Evolutionary conservation across 2,888 invertebrate species (phyloP).

Genomic region (Stenolophus ochropezus): DNA sequence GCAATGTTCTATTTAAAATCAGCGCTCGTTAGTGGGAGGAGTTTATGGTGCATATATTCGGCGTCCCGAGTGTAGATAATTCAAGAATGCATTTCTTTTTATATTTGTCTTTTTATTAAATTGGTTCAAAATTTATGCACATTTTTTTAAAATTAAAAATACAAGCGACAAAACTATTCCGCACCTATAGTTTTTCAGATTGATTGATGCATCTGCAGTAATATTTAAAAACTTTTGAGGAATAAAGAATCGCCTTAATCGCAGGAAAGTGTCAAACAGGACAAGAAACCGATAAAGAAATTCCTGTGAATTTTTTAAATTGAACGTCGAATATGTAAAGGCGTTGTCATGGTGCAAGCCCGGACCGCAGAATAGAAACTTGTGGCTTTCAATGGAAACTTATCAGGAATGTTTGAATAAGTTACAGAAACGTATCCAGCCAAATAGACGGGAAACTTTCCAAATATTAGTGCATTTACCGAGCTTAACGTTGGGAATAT

Average conservation of each 20-base stretch:
- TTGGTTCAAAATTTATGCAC: no score
- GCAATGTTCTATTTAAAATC: no score
- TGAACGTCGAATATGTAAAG: conserved; percentile 32
- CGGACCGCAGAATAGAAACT: conserved; percentile 37
- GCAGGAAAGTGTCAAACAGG: neutral
- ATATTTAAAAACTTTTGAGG: no score
- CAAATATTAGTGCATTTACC: conserved; percentile 24
- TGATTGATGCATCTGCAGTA: no score
- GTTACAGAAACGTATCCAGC: conserved; percentile 31
- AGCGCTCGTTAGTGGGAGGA: no score
- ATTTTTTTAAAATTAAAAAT: no score
- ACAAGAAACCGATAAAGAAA: conserved; percentile 15
- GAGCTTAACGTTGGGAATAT: conserved; percentile 15
- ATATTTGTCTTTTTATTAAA: no score
- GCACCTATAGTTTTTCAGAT: no score
- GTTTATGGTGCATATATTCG: no score
- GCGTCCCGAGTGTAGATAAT: no score
- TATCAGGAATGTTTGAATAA: conserved; percentile 39
- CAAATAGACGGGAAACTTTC: conserved; percentile 27
- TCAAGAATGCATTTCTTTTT: no score
- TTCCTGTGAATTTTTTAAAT: conserved; percentile 5
- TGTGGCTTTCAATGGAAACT: conserved; percentile 27
- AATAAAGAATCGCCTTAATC: conserved; percentile 25
- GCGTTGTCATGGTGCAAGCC: conserved; percentile 34
- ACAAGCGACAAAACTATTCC: no score